Evolutionary conservation across 2,797 vertebrate species (phyloP).

Genomic region (Sphenopsis melanotis): DNA sequence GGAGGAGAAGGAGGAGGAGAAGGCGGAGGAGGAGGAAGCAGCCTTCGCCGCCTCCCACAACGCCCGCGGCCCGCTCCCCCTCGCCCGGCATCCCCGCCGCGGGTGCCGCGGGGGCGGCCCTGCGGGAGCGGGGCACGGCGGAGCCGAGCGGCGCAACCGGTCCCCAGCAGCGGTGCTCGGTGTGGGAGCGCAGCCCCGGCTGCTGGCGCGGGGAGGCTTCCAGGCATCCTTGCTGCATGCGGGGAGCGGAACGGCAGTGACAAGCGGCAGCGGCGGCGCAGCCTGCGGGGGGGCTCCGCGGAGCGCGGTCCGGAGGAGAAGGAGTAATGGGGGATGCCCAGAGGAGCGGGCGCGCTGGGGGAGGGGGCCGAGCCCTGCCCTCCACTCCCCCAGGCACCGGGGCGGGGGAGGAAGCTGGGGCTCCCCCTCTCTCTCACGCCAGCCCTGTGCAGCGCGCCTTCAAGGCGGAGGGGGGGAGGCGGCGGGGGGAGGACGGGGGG

Average conservation of each 20-base stretch:
- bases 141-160: neutral
- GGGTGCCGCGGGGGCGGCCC: neutral
- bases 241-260: neutral
- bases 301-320: neutral
- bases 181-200: neutral
- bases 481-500: neutral
- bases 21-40: neutral
- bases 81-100: neutral
- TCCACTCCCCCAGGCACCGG: neutral
- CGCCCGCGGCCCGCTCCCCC: neutral
- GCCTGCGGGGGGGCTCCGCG: neutral
- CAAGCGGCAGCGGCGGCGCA: neutral
- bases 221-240: neutral
- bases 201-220: neutral
- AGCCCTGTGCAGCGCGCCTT: slow-evolving; percentile 65
- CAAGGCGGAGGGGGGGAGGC: neutral
- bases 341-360: neutral
- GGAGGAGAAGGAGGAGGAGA: neutral
- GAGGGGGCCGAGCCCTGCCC: neutral
- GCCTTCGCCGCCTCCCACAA: neutral
- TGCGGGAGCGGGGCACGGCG: neutral
- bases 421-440: slow-evolving; percentile 54
- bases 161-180: neutral
- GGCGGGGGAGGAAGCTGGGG: slow-evolving; percentile 40
- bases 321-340: neutral